A percentile compares a stretch with the other conserved stretches of the same genome.
Conservation (phyloP, 1,140 invertebrate species). For the Eupristina koningsbergeri region DNA sequence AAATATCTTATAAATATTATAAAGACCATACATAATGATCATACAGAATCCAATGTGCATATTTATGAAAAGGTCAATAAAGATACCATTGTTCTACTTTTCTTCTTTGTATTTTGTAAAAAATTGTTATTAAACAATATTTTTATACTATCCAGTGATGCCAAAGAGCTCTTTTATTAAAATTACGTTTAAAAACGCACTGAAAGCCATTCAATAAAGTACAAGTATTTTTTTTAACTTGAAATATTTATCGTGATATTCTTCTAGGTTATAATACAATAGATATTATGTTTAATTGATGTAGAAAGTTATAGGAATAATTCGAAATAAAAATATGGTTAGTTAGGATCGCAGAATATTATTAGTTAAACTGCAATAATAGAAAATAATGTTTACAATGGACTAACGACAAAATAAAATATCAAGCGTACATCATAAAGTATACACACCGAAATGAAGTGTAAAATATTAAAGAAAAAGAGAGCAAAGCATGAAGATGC, state of each 20-base stretch:
- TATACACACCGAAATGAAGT: not conserved
- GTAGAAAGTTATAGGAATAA: not conserved
- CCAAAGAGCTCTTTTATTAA: not conserved
- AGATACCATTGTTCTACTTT: too few species aligned
- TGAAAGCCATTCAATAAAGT: not conserved
- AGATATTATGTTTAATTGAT: not conserved
- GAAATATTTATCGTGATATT: not conserved
- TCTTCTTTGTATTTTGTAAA: not conserved
- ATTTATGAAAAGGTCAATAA: too few species aligned
- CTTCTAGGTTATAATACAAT: not conserved
- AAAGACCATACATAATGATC: too few species aligned
- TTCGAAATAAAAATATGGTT: not conserved
- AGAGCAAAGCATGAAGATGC: slow-evolving; percentile 1
- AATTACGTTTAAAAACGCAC: not conserved
- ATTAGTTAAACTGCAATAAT: not conserved
- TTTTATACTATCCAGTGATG: too few species aligned
- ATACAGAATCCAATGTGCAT: too few species aligned
- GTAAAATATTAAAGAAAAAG: slow-evolving; percentile 15
- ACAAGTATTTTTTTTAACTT: not conserved
- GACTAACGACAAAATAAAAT: slow-evolving; percentile 24
- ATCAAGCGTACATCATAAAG: slow-evolving; percentile 11
- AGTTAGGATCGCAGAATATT: not conserved
- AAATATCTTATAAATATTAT: too few species aligned
- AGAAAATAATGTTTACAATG: not conserved
- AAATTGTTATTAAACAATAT: too few species aligned